Evolutionary conservation across 2,797 vertebrate genomes (phyloP), one percentile per base, ranked within the genome.

Genomic region (Atherinosoma microstoma): DNA sequence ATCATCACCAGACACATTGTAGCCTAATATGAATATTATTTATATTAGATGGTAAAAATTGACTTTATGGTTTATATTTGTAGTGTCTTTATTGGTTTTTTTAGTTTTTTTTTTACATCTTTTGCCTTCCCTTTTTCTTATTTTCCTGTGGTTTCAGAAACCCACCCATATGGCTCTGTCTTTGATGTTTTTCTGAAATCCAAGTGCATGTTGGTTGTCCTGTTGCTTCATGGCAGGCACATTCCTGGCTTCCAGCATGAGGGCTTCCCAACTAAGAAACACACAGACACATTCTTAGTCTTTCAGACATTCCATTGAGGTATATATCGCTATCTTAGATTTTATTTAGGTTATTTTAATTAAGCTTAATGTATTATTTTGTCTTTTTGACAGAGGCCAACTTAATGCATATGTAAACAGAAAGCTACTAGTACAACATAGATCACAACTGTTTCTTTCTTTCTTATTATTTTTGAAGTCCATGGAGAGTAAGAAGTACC

Each of bases 161-260:
- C 67, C 70, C 70, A 76, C 75, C 87, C 87, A 92, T 88, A 92
- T 92, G 92, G 83, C 78, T 27, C 8, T 0, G 67, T 73, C 86
- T 91, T 91, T 92, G 88, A 92, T 83, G 87, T 86, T 30, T 75
- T 84, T 84, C 63, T 67, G 75, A 89, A 87, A 78, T 73, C 84
- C 70, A 64, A 15, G 38, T 81, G 89, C 74, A 68, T 79, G 79
- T 75, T 53, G 73, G 75, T 85, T 71, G 73, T 89, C 87, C 69
- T 90, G 89, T 89, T 85, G 88, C 70, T 78, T 84, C 66, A 54
- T 84, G 68, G 80, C 79, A 63, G 75, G 62, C 59, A 30, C 63
- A 78, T 78, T 80, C 72, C 77, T 75, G 60, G 77, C 53, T 65
- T 73, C 58, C 58, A 85, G 51, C 27, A 22, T 45, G 64, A 73